A percentile compares a stretch with the other conserved stretches of the same genome.
These are phyloP conservation scores for Bufo gargarizans DNA, from an alignment of 2,113 vertebrate species.

Conservation along the genomic window DNA sequence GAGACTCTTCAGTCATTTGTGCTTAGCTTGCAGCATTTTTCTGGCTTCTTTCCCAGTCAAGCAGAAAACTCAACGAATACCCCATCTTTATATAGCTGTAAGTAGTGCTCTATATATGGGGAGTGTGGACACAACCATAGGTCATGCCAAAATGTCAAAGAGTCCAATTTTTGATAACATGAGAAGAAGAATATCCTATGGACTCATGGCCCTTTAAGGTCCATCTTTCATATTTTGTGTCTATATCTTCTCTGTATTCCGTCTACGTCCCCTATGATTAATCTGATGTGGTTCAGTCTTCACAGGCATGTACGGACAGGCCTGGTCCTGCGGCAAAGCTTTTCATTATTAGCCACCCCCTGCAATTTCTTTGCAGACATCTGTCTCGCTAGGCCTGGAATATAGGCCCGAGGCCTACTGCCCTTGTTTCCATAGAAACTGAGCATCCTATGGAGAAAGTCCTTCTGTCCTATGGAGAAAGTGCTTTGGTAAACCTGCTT, in stretches of 20 bases:
- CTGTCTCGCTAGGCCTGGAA: constrained; percentile 36
- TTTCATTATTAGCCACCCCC: constrained; percentile 13
- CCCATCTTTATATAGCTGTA: not conserved
- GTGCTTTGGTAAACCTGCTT: not conserved
- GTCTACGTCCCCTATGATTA: not conserved
- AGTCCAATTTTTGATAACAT: not conserved
- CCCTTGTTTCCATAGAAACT: constrained; percentile 47
- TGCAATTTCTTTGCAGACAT: constrained; percentile 39
- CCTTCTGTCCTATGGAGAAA: not conserved
- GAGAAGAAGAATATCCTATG: not conserved
- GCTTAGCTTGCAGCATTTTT: not conserved
- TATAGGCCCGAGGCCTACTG: constrained; percentile 48
- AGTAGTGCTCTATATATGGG: not conserved
- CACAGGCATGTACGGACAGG: constrained; percentile 12
- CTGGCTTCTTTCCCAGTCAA: not conserved
- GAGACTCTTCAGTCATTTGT: not conserved
- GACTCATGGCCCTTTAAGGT: not conserved
- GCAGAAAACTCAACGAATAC: not conserved
- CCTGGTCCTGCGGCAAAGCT: constrained; percentile 12
- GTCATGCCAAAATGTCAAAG: not conserved
- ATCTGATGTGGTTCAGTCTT: not conserved
- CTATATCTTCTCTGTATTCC: not conserved
- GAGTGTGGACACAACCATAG: not conserved
- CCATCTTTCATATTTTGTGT: not conserved
- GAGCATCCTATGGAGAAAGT: constrained; percentile 24